These are phyloP conservation scores for Aphrocallistes beatrix DNA, from an alignment of 37 sponge, comb jelly and placozoan genomes.

Conservation along the genomic window DNA sequence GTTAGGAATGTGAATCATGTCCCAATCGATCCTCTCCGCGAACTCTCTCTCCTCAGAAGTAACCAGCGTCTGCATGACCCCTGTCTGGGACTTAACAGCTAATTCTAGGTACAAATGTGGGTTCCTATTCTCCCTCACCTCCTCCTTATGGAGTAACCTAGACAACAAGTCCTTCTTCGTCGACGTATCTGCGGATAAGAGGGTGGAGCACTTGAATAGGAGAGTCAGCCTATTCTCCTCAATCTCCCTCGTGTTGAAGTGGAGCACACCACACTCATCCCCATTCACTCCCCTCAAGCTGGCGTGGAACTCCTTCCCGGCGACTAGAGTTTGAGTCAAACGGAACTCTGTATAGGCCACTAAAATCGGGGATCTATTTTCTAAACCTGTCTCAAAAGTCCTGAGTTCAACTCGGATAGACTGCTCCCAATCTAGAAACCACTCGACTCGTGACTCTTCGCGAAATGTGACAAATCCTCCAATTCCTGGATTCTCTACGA, in stretches of 20 bases:
- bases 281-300: background rate
- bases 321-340: background rate
- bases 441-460: background rate
- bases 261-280: background rate
- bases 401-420: background rate
- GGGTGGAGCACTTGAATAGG: background rate
- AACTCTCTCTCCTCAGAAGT: background rate
- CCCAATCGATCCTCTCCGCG: background rate
- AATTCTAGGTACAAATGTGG: background rate
- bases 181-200: background rate
- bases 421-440: background rate
- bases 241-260: background rate
- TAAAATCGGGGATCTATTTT: background rate
- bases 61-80: background rate
- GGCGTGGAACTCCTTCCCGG: background rate
- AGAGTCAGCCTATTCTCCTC: background rate
- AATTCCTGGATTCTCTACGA: slow-evolving; percentile 17
- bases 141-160: background rate
- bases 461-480: slow-evolving; percentile 1
- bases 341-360: background rate
- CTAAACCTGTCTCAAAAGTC: background rate
- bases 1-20: background rate
- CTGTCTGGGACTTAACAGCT: background rate
- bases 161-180: background rate
- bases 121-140: background rate